Base-by-base conservation (phyloP, 2,113 vertebrate species). In the Xiphophorus couchianus region DNA sequence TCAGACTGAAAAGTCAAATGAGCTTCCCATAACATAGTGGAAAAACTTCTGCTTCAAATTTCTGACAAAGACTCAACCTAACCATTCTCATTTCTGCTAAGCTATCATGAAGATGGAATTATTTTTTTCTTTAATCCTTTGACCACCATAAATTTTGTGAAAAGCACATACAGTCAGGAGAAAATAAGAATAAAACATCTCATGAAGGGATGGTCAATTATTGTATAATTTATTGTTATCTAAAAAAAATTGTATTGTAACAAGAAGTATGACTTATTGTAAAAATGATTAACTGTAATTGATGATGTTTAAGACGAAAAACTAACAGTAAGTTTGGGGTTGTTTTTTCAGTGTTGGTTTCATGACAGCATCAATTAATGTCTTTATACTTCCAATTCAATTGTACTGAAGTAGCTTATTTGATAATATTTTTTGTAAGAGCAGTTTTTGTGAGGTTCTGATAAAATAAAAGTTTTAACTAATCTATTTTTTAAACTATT, bases 1-100 rank as follows among this genome's bases (percentile, higher is more conserved):
- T 80, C 63, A 62, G 51, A 54, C 28, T 42, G 31, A 76, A 28
- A 25, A 61, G 42, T 66, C 71, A 80, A 86, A 85, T 77, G n/a
- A 84, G 62, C 69, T 80, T 77, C 69, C 78, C 30, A 35, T 86
- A 71, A 66, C 39, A n/a, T 84, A 37, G 10, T 86, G 85, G 74
- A 87, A 85, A 31, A 85, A 31, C 44, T 81, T 77, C 83, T 83
- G 44, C 69, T 54, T 74, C 66, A 48, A 29, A 4, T 61, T 63
- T 28, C 12, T 22, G 22, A 69, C 27, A 68, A 67, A 83, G 77
- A 17, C 9, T 54, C 15, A 54, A 77, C 85, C 69, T 25, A 35
- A 39, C 48, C 66, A 15, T 39, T 69, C 62, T 19, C 28, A 30
- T 29, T 7, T 48, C 27, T 8, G 65, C 62, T 73, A 66, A 74